A percentile compares a stretch with the other conserved stretches of the same genome.
Evolutionary conservation across 2,797 vertebrate species (phyloP).

Genomic region (Acanthurus tractus): DNA sequence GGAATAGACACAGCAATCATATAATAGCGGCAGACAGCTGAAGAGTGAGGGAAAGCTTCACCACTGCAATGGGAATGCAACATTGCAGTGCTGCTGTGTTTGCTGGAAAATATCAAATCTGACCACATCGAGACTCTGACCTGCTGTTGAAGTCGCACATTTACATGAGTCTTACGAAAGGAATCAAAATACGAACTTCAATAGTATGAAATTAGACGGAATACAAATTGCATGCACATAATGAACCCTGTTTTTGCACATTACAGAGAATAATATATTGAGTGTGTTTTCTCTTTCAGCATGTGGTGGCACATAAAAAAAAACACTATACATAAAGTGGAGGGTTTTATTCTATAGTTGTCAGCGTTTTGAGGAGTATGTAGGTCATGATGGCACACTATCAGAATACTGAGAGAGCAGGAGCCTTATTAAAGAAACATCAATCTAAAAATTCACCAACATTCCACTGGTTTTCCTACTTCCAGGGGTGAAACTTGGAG

Average conservation of each 20-base stretch:
- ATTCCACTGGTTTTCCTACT: constrained; percentile 50
- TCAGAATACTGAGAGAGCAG: constrained; percentile 83
- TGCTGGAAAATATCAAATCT: constrained; percentile 45
- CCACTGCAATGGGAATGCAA: constrained; percentile 62
- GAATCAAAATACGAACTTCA: constrained; percentile 25
- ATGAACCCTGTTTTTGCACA: constrained; percentile 44
- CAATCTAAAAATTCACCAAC: constrained; percentile 75
- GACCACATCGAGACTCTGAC: constrained; percentile 43
- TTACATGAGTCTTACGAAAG: constrained; percentile 2
- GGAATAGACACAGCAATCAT: constrained; percentile 56
- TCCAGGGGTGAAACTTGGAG: constrained; percentile 58
- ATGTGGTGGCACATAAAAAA: constrained; percentile 41
- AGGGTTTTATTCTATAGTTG: constrained; percentile 76
- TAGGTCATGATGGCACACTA: constrained; percentile 83
- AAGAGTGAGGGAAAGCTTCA: constrained; percentile 36
- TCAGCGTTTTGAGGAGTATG: constrained; percentile 83
- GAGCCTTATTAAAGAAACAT: constrained; percentile 85
- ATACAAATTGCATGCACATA: constrained; percentile 20
- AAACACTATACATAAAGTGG: constrained; percentile 63
- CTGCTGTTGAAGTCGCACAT: background rate
- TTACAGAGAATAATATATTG: constrained; percentile 66
- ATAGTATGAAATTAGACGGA: constrained; percentile 36
- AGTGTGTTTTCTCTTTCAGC: constrained; percentile 61
- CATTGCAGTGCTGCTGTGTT: constrained; percentile 38
- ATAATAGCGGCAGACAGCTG: constrained; percentile 49